These are phyloP conservation scores for Meloidogyne floridensis DNA, from an alignment of 1,140 invertebrate genomes.

Conservation along the genomic window DNA sequence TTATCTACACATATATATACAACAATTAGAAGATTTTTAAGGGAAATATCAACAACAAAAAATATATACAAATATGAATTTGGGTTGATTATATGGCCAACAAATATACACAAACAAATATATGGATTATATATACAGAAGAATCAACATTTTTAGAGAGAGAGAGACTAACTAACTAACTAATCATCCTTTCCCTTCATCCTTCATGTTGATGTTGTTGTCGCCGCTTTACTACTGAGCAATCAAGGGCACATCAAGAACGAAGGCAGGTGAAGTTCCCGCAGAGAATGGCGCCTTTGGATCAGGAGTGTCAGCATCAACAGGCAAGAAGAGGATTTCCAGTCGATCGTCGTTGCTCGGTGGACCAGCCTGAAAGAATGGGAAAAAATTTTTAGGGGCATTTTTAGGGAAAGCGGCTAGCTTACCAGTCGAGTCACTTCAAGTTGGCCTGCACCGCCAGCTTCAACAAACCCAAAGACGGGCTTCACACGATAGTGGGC, in stretches of 20 bases:
- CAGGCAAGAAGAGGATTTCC: neutral
- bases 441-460: constrained; percentile 37
- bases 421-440: constrained; percentile 48
- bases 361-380: neutral
- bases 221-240: neutral
- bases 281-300: constrained; percentile 7
- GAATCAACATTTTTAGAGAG: neutral
- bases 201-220: neutral
- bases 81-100: too few relatives aligned
- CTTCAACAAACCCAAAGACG: constrained; percentile 55
- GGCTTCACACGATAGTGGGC: constrained; percentile 51
- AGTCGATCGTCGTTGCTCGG: constrained; percentile 8
- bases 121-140: too few relatives aligned
- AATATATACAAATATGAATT: too few relatives aligned
- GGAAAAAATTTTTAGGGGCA: neutral
- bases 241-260: constrained; percentile 3
- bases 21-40: too few relatives aligned
- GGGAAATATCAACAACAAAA: too few relatives aligned
- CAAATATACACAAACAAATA: too few relatives aligned
- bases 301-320: neutral
- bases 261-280: neutral
- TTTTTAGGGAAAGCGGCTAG: neutral
- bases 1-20: too few relatives aligned
- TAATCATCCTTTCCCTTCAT: neutral
- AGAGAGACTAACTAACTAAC: too few relatives aligned